These are phyloP conservation scores for Hetaerina americana DNA, from an alignment of 1,140 invertebrate genomes.

Conservation along the genomic window DNA sequence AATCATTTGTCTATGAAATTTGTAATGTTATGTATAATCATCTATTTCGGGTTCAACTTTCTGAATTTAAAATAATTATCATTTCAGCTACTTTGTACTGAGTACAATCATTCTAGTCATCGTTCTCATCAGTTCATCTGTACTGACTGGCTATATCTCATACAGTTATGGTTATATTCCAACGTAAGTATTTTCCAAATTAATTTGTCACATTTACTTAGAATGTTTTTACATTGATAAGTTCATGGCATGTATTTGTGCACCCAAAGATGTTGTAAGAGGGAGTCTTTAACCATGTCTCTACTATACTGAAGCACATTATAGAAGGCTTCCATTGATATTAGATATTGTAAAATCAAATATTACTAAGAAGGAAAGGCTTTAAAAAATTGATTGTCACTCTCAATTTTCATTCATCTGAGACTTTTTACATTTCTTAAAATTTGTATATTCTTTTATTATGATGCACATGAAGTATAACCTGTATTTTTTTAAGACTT, in stretches of 20 bases:
- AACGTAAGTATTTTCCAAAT: slow-evolving; percentile 27
- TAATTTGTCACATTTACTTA: slow-evolving; percentile 3
- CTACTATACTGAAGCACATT: too few relatives aligned
- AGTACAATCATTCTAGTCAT: slow-evolving; percentile 19
- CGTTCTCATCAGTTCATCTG: slow-evolving; percentile 24
- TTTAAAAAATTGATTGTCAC: too few relatives aligned
- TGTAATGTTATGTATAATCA: not conserved
- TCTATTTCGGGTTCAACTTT: not conserved
- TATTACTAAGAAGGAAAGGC: too few relatives aligned
- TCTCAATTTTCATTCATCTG: slow-evolving; percentile 7
- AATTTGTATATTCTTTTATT: slow-evolving; percentile 2
- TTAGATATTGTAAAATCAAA: too few relatives aligned
- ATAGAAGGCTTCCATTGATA: too few relatives aligned
- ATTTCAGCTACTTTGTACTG: slow-evolving; percentile 27
- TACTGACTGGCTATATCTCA: slow-evolving; percentile 25
- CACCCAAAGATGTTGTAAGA: too few relatives aligned
- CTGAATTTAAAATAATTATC: slow-evolving; percentile 4
- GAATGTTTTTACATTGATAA: too few relatives aligned
- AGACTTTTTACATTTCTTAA: slow-evolving; percentile 10
- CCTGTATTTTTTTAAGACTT: slow-evolving; percentile 20
- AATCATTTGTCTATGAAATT: not conserved
- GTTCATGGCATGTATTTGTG: too few relatives aligned
- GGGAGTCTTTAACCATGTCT: too few relatives aligned
- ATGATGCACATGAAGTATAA: not conserved
- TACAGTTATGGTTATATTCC: slow-evolving; percentile 28